Evolutionary conservation across 2,113 vertebrate genomes (phyloP).

Genomic region (Delphinapterus leucas): DNA sequence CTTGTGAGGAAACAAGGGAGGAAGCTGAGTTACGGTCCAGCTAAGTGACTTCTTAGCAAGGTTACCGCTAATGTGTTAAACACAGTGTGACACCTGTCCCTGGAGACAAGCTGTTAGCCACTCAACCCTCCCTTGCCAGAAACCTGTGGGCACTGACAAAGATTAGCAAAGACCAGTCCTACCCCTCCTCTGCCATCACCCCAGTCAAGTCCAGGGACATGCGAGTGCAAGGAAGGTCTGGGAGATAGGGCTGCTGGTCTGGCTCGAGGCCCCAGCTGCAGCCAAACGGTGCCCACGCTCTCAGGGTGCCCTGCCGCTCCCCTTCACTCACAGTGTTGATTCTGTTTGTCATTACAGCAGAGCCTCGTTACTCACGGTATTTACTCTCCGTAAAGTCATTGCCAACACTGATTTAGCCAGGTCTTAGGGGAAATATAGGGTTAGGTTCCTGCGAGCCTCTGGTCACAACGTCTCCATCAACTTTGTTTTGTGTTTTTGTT

Average conservation of each 20-base stretch:
- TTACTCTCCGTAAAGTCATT: background rate
- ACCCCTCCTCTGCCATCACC: background rate
- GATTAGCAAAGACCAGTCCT: background rate
- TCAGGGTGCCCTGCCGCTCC: background rate
- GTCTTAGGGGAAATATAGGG: background rate
- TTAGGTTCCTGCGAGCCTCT: background rate
- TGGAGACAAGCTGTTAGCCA: background rate
- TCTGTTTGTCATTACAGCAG: too few species aligned
- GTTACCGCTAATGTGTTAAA: background rate
- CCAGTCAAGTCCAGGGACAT: background rate
- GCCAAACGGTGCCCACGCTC: background rate
- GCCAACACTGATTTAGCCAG: background rate
- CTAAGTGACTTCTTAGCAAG: background rate
- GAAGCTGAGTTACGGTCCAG: background rate
- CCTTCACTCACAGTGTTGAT: background rate
- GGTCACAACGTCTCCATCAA: too few species aligned
- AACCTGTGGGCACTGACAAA: background rate
- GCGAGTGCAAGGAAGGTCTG: background rate
- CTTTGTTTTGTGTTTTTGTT: background rate
- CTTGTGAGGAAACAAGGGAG: background rate
- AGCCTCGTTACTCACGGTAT: too few species aligned
- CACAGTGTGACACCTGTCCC: too few species aligned
- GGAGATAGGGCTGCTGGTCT: too few species aligned
- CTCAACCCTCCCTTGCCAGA: background rate
- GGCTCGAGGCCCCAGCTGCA: background rate